These are phyloP conservation scores for Syngnathus acus DNA, from an alignment of 2,797 vertebrate genomes.

Conservation along the genomic window DNA sequence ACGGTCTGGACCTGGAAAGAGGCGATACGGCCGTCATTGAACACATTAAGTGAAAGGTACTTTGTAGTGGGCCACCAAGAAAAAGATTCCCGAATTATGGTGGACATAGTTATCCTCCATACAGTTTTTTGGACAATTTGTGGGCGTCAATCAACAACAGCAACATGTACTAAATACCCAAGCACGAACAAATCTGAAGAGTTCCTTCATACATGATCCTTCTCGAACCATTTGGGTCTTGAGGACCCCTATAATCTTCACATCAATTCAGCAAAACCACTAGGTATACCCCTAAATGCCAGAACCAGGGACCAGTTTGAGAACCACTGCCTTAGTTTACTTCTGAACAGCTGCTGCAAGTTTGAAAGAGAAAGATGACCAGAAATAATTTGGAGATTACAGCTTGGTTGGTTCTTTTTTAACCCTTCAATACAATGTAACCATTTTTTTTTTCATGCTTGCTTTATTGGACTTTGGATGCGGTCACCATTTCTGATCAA, in stretches of 20 bases:
- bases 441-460: background rate
- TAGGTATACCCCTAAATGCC: background rate
- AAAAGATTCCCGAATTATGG: background rate
- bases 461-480: background rate
- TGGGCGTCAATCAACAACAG: background rate
- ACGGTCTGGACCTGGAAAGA: slow-evolving; percentile 74
- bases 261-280: background rate
- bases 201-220: background rate
- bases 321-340: background rate
- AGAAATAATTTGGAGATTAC: background rate
- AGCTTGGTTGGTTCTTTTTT: background rate
- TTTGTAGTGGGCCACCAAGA: background rate
- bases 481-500: background rate
- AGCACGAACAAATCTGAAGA: background rate
- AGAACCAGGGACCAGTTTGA: background rate
- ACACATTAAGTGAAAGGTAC: slow-evolving; percentile 71
- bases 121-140: background rate
- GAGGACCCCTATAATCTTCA: background rate
- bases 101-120: background rate
- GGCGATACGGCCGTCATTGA: slow-evolving; percentile 82
- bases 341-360: background rate
- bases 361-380: background rate
- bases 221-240: background rate
- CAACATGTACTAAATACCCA: background rate
- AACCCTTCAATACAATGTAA: too few species aligned